Evolutionary conservation across 2,113 vertebrate species (phyloP).

Genomic region (Anhinga rufa): DNA sequence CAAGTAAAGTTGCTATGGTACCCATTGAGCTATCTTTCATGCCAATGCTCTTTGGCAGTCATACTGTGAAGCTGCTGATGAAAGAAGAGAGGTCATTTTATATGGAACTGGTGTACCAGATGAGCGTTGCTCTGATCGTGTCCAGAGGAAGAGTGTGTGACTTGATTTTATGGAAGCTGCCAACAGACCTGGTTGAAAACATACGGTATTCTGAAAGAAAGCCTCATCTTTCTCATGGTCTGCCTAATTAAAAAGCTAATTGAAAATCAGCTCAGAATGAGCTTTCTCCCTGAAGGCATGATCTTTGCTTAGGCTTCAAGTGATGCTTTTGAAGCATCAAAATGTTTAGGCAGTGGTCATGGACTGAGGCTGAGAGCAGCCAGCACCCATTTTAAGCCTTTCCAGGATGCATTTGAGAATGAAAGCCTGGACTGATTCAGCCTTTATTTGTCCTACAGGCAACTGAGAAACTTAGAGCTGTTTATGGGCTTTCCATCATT

Average conservation of each 20-base stretch:
- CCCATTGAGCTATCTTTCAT: not conserved
- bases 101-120: not conserved
- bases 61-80: not conserved
- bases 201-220: not conserved
- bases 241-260: slow-evolving; percentile 11
- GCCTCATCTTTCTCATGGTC: not conserved
- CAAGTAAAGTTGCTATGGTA: not conserved
- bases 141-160: not conserved
- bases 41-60: not conserved
- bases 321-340: not conserved
- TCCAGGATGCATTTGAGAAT: not conserved
- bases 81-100: not conserved
- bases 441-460: not conserved
- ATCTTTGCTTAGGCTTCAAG: not conserved
- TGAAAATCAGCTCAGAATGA: not conserved
- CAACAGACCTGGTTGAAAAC: not conserved
- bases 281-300: not conserved
- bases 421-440: not conserved
- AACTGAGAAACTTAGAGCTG: not conserved
- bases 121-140: not conserved
- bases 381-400: not conserved
- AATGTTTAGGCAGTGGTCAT: not conserved
- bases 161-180: not conserved
- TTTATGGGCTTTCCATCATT: not conserved
- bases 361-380: not conserved